phyloP scores from a whole-genome alignment of 2,888 invertebrate species.

The Xylota segnis region DNA sequence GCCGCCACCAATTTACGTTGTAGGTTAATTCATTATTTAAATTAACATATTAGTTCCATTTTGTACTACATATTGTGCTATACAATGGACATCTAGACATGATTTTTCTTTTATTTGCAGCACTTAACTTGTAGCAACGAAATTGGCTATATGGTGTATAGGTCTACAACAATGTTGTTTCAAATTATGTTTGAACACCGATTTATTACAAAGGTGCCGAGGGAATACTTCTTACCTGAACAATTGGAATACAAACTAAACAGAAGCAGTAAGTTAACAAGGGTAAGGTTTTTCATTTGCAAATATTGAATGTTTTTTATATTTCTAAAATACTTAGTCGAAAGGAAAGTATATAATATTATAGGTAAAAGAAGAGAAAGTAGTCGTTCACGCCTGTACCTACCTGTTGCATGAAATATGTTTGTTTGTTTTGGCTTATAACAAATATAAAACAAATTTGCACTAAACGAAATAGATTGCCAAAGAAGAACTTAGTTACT shows the following conservation, averaged over 20 bases:
- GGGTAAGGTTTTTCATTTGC: slow-evolving; percentile 73
- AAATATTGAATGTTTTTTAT: no score
- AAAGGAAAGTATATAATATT: no score
- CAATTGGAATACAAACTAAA: slow-evolving; percentile 81
- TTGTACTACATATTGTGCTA: no score
- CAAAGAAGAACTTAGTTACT: no score
- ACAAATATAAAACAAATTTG: no score
- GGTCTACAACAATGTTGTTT: slow-evolving; percentile 87
- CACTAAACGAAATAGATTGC: no score
- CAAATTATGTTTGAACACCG: slow-evolving; percentile 89
- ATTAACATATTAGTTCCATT: background rate
- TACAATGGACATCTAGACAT: background rate
- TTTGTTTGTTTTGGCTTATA: no score
- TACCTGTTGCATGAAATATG: no score
- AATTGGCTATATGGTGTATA: slow-evolving; percentile 86
- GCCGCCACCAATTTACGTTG: slow-evolving; percentile 87
- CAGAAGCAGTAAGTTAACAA: slow-evolving; percentile 80
- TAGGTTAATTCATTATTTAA: slow-evolving; percentile 81
- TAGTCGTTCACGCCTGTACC: no score
- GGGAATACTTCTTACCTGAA: slow-evolving; percentile 89
- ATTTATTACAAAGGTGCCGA: slow-evolving; percentile 87
- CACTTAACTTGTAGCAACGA: slow-evolving; percentile 86
- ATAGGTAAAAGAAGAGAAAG: no score
- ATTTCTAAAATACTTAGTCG: no score
- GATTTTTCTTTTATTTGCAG: slow-evolving; percentile 80